Conservation (phyloP, 2,797 vertebrate species). For the Takifugu ocellatus region DNA sequence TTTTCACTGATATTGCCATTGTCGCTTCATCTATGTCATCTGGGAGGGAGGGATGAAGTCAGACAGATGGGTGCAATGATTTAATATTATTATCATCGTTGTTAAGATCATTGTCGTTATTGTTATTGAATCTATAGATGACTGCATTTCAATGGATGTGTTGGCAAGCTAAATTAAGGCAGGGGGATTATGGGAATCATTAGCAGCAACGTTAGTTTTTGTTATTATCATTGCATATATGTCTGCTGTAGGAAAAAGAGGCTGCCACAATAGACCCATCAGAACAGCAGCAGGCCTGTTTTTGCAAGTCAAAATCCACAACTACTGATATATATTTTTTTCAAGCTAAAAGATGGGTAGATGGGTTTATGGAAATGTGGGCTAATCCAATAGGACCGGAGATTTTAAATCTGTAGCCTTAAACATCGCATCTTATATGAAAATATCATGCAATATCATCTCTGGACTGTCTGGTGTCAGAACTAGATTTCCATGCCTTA, state of each 20-base stretch:
- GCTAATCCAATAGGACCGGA: conserved; percentile 46
- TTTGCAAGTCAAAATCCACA: conserved; percentile 36
- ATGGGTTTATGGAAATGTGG: conserved; percentile 50
- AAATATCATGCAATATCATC: conserved; percentile 33
- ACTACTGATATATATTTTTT: conserved; percentile 17
- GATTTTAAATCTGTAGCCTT: conserved; percentile 48
- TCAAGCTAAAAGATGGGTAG: conserved; percentile 33
- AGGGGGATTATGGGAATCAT: no score
- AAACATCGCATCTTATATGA: conserved; percentile 43
- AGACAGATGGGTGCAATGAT: conserved; percentile 54
- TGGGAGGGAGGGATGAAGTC: conserved; percentile 58
- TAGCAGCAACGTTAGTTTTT: conserved; percentile 3
- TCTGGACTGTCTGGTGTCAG: conserved; percentile 13
- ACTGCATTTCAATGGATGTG: conserved; percentile 33
- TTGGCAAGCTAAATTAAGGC: conserved; percentile 6
- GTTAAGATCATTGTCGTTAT: no score
- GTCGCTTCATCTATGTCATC: conserved; percentile 59
- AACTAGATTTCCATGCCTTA: conserved; percentile 41
- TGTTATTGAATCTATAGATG: conserved; percentile 12
- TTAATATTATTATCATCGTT: no score
- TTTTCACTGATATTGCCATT: conserved; percentile 51
- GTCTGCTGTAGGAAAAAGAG: conserved; percentile 28
- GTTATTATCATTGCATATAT: conserved; percentile 48
- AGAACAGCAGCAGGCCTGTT: conserved; percentile 35
- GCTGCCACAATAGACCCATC: conserved; percentile 33